Conservation (phyloP, 92 coral and sea anemone species). For the Galaxea fascicularis region DNA sequence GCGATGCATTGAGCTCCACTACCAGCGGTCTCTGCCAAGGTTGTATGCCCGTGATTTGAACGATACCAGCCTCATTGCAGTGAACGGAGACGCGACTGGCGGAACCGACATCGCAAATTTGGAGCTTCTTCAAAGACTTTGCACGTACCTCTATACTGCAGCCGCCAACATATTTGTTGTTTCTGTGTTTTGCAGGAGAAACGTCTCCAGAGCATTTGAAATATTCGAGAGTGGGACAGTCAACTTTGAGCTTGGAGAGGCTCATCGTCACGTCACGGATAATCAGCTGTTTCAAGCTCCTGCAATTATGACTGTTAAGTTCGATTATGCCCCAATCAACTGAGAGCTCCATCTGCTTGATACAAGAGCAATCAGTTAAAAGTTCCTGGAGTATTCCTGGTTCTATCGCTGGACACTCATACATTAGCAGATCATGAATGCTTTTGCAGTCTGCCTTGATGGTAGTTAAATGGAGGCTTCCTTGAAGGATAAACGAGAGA, state of each 20-base stretch:
- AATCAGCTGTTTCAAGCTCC: constrained; percentile 59
- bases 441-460: constrained; percentile 63
- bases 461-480: constrained; percentile 49
- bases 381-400: constrained; percentile 51
- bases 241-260: constrained; percentile 56
- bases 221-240: constrained; percentile 73
- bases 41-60: constrained; percentile 69
- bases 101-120: constrained; percentile 65
- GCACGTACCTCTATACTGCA: constrained; percentile 59
- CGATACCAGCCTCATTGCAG: constrained; percentile 53
- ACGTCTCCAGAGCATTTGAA: constrained; percentile 74
- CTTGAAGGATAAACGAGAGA: constrained; percentile 67
- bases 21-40: constrained; percentile 57
- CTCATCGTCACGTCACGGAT: constrained; percentile 67
- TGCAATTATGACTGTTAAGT: constrained; percentile 63
- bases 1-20: constrained; percentile 56
- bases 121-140: constrained; percentile 62
- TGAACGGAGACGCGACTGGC: constrained; percentile 50
- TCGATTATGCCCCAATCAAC: constrained; percentile 69
- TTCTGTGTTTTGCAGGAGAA: constrained; percentile 61
- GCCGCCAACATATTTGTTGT: constrained; percentile 29
- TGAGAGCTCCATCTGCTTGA: constrained; percentile 72
- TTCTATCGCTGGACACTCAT: constrained; percentile 65
- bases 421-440: constrained; percentile 64
- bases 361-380: constrained; percentile 49